Percentiles rank a stretch among this genome's conserved stretches.
phyloP scores from a whole-genome alignment of 2,888 invertebrate species.

The Leptopilina drosophilae region DNA sequence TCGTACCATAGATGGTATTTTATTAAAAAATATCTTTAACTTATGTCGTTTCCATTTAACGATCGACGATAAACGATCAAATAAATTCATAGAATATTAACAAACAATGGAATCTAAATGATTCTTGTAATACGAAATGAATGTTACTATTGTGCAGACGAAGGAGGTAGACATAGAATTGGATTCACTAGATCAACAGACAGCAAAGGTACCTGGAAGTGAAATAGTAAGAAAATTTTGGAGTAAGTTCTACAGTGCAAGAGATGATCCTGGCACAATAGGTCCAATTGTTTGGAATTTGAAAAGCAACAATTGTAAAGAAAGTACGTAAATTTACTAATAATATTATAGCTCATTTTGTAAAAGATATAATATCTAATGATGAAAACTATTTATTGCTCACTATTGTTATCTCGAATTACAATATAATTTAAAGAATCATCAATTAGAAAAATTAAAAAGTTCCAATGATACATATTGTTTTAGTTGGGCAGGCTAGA shows the following conservation, averaged over 20 bases:
- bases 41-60: too few species aligned
- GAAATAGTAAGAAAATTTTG: conserved; percentile 71
- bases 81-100: conserved; percentile 75
- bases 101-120: conserved; percentile 53
- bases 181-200: conserved; percentile 68
- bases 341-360: not conserved
- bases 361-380: too few species aligned
- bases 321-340: not conserved
- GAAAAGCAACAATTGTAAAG: conserved; percentile 80
- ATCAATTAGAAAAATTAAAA: too few species aligned
- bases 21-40: too few species aligned
- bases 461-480: conserved; percentile 45
- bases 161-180: conserved; percentile 69
- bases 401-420: too few species aligned
- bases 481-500: conserved; percentile 82
- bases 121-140: not conserved
- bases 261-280: conserved; percentile 87
- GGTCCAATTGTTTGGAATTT: conserved; percentile 91
- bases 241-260: conserved; percentile 84
- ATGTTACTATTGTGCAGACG: conserved; percentile 56
- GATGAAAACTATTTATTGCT: too few species aligned
- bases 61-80: too few species aligned
- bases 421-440: too few species aligned
- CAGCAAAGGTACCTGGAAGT: conserved; percentile 55
- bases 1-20: too few species aligned